phyloP scores from a whole-genome alignment of 1,140 invertebrate species.

The Nasonia longicornis region DNA sequence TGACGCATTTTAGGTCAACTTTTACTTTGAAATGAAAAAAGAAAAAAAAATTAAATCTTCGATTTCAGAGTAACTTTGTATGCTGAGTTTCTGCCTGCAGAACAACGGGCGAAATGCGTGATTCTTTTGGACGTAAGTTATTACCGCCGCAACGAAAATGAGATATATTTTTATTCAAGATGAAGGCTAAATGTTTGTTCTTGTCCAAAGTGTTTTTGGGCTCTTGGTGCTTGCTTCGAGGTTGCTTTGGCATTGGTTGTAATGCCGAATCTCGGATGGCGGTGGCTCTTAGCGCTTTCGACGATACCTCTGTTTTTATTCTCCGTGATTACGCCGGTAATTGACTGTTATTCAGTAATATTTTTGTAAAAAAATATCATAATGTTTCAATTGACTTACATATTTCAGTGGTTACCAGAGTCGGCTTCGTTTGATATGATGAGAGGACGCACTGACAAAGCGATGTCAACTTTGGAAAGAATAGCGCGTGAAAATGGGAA shows the following conservation, averaged over 20 bases:
- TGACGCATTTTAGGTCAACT: conserved; percentile 34
- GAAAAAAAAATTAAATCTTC: conserved; percentile 39
- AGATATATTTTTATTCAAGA: conserved; percentile 42
- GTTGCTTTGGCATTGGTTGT: conserved; percentile 90
- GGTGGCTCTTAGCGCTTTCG: conserved; percentile 90
- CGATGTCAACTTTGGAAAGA: conserved; percentile 84
- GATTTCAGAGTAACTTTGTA: conserved; percentile 90
- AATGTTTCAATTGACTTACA: background rate
- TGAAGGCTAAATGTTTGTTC: conserved; percentile 41
- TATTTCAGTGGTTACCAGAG: conserved; percentile 90
- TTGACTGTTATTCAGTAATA: conserved; percentile 48
- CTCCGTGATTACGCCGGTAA: conserved; percentile 81
- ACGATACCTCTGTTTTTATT: conserved; percentile 90
- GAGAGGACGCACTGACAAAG: conserved; percentile 87
- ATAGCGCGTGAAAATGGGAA: conserved; percentile 91
- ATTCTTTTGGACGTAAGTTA: conserved; percentile 90
- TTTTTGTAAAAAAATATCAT: conserved; percentile 1
- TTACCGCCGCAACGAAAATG: background rate
- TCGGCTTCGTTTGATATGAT: conserved; percentile 91
- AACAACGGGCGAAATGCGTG: conserved; percentile 93
- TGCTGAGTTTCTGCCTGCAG: conserved; percentile 94
- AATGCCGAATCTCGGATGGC: conserved; percentile 93
- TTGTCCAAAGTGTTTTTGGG: conserved; percentile 91
- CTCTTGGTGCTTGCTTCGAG: conserved; percentile 92
- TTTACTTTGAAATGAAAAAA: conserved; percentile 30